Base-by-base conservation (phyloP, 1,140 invertebrate genomes). In the Drosophila nigromelanica region DNA sequence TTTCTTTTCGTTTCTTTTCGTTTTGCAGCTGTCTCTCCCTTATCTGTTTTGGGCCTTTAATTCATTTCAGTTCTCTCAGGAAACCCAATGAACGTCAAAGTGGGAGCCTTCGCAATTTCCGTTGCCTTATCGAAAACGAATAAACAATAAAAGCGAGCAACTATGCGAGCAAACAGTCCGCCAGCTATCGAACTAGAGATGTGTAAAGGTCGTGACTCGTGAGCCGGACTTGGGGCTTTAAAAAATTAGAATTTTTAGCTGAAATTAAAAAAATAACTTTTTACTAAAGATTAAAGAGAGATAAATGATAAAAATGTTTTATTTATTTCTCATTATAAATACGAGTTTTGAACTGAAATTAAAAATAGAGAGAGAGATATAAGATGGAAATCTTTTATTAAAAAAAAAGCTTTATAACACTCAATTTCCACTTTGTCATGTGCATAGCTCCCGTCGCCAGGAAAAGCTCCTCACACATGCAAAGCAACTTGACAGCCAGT, bases 81-180 rank as follows among this genome's bases (percentile, higher is more conserved):
- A 82, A 78, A 78, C 55, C 78, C 71, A 83, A 82, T 67, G 51
- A 62, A 78, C 58, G 61, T 74, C 61, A 64, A 63, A 64, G 35
- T 30, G 64, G 48, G 64, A 45, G 51, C 55, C 71, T 75, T 86
- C 67, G 81, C 81, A 86, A 87, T 86, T 86, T 86, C 81, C 81
- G 81, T 86, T 81, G 78, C 74, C 74, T 81, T 81, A 86, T 86
- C 81, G 82, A 87, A 86, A 86, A 81, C 82, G 81, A 72, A 86
- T 86, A 86, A 86, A 86, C 81, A 86, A 87, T 86, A 86, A 86
- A 87, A 81, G 52, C 55, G 67, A 54, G 60, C 61, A 76, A 85
- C 70, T 73, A 73, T 68, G 55, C 70, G 70, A 73, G 63, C 54
- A 72, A 73, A 68, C 70, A 56, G 42, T 24, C 27, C 30, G 37